Percentiles rank a stretch among this genome's conserved stretches.
phyloP scores from a whole-genome alignment of 2,113 vertebrate species.

The Paraplagusia blochii region DNA sequence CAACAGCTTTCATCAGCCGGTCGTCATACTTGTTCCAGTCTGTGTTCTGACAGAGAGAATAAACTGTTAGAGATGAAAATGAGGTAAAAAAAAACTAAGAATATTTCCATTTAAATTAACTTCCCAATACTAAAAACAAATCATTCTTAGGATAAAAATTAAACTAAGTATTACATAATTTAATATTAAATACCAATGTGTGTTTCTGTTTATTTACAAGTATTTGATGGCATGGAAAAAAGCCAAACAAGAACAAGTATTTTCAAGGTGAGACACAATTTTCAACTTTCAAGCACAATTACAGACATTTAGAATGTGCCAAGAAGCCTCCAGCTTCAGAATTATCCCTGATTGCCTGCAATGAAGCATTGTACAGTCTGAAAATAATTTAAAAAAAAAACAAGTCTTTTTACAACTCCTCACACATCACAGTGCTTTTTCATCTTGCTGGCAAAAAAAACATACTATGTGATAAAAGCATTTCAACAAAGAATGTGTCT shows the following conservation, averaged over 20 bases:
- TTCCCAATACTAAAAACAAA: too few species aligned
- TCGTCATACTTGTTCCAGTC: conserved; percentile 99
- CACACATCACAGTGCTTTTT: neutral
- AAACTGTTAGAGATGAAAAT: conserved; percentile 12
- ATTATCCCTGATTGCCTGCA: neutral
- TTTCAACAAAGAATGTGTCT: neutral
- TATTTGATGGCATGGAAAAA: too few species aligned
- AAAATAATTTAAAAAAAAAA: too few species aligned
- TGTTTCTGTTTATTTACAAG: too few species aligned
- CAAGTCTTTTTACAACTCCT: too few species aligned
- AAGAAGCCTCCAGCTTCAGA: conserved; percentile 35
- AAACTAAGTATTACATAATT: too few species aligned
- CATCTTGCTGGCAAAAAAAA: neutral
- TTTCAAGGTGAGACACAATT: neutral
- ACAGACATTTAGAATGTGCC: conserved; percentile 17
- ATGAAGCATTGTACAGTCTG: too few species aligned
- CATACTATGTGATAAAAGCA: neutral
- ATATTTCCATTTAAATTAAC: neutral
- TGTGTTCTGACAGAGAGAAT: conserved; percentile 72
- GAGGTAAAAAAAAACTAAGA: neutral
- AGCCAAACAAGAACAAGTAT: neutral
- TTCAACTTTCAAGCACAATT: conserved; percentile 12
- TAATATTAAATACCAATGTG: too few species aligned
- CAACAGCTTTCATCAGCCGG: conserved; percentile 95
- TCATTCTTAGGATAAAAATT: too few species aligned